Conservation (phyloP, 2,888 invertebrate genomes). For the Lepidocyrtoides sp. region DNA sequence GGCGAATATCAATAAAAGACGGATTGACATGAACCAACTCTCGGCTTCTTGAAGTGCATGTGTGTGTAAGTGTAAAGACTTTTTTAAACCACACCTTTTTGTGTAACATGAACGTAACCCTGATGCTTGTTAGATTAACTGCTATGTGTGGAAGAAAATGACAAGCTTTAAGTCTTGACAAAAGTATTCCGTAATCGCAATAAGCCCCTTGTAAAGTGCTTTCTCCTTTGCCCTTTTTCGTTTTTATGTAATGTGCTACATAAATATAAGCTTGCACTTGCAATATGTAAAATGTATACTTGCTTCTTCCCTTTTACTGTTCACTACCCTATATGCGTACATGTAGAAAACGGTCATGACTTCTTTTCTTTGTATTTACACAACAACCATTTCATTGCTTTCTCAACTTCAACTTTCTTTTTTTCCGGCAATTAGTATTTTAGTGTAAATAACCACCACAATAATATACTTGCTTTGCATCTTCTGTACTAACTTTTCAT, state of each 20-base stretch:
- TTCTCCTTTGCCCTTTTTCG: constrained; percentile 10
- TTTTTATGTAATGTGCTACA: too few species aligned
- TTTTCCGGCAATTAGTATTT: not conserved
- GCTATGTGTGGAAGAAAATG: not conserved
- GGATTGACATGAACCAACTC: not conserved
- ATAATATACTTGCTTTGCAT: not conserved
- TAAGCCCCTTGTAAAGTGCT: not conserved
- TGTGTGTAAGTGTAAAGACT: too few species aligned
- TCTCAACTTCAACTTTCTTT: too few species aligned
- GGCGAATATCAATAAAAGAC: constrained; percentile 11
- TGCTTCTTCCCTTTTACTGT: not conserved
- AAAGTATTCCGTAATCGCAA: not conserved
- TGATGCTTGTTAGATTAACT: not conserved
- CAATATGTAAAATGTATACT: not conserved
- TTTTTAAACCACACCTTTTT: not conserved
- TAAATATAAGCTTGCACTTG: too few species aligned
- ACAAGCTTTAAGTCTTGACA: not conserved
- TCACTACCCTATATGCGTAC: too few species aligned
- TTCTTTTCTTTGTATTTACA: not conserved
- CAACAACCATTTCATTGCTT: not conserved
- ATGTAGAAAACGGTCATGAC: too few species aligned
- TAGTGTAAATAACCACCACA: not conserved
- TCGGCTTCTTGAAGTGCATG: not conserved
- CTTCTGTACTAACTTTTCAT: not conserved
- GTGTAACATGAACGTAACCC: not conserved